Evolutionary conservation across 2,113 vertebrate genomes (phyloP).

Genomic region (Chlamydotis undulata): DNA sequence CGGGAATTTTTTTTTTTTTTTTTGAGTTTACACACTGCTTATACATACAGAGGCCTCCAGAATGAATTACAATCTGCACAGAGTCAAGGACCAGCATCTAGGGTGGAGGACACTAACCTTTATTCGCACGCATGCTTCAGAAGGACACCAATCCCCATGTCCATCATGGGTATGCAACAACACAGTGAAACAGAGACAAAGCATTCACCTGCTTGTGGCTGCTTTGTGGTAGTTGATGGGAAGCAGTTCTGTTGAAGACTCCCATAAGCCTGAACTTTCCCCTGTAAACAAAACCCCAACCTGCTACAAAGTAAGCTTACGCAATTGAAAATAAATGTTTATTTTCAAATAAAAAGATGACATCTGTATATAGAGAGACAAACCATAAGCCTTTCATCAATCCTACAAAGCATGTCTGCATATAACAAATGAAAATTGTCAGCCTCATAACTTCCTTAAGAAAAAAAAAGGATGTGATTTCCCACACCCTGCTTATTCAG

Average conservation of each 20-base stretch:
- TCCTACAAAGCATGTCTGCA: not conserved
- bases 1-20: not conserved
- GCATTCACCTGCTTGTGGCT: not conserved
- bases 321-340: conserved; percentile 32
- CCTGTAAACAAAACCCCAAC: conserved; percentile 15
- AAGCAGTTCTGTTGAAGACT: not conserved
- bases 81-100: not conserved
- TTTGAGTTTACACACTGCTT: not conserved
- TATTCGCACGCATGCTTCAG: accelerated
- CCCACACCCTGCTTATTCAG: not conserved
- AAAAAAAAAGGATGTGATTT: not conserved
- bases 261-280: not conserved
- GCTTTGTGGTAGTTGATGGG: not conserved
- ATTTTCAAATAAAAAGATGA: conserved; percentile 16
- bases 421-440: not conserved
- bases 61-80: not conserved
- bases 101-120: not conserved
- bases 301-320: not conserved
- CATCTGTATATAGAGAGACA: not conserved
- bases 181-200: not conserved
- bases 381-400: conserved; percentile 26
- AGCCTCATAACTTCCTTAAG: not conserved
- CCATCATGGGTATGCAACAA: not conserved
- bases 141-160: not conserved
- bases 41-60: not conserved